These are phyloP conservation scores for Eretmochelys imbricata DNA, from an alignment of 2,113 vertebrate species.

Conservation along the genomic window DNA sequence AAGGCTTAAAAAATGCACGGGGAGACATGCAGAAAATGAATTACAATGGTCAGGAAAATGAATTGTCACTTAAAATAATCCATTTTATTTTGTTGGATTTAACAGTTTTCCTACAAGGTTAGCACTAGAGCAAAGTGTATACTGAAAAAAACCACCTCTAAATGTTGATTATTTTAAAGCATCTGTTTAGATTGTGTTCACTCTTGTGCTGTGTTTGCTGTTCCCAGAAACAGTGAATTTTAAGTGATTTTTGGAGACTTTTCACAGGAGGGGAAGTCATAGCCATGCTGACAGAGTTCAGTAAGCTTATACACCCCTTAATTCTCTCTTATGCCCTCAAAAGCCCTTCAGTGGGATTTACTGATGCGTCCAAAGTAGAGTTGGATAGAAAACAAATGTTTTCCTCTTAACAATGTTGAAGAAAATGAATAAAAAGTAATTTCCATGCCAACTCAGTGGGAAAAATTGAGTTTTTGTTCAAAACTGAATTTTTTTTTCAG, in stretches of 20 bases:
- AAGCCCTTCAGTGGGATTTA: neutral
- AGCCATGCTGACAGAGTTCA: neutral
- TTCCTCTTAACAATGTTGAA: neutral
- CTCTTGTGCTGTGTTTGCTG: neutral
- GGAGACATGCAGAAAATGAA: neutral
- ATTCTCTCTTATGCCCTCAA: neutral
- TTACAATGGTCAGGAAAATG: neutral
- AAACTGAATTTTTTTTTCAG: neutral
- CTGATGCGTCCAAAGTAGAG: neutral
- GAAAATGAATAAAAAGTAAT: neutral
- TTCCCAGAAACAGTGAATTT: neutral
- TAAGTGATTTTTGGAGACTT: neutral
- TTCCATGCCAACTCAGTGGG: neutral
- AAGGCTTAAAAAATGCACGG: neutral
- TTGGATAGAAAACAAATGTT: neutral
- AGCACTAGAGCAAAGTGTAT: too few species aligned
- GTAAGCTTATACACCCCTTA: neutral
- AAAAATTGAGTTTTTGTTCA: neutral
- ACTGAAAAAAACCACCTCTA: neutral
- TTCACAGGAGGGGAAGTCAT: neutral
- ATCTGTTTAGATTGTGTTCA: neutral
- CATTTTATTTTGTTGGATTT: neutral
- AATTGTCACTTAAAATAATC: too few species aligned
- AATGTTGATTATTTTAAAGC: neutral
- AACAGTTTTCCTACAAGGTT: neutral